phyloP scores from a whole-genome alignment of 30 jellyfish, hydroid and myxozoan species.

The Nemopilema nomurai region DNA sequence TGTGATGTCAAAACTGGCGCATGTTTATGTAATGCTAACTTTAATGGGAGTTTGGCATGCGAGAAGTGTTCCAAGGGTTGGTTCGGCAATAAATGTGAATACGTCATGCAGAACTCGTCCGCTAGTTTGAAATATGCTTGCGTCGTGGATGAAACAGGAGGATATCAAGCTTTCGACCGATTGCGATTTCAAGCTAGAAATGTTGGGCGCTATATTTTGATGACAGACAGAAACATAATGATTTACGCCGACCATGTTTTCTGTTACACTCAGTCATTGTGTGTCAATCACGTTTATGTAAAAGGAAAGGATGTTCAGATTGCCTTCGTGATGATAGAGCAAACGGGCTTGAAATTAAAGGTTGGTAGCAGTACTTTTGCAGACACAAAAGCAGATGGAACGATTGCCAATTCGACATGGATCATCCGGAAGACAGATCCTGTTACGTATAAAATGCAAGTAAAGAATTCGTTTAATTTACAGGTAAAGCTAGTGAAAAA shows the following conservation, averaged over 20 bases:
- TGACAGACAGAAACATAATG: neutral
- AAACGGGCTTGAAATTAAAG: neutral
- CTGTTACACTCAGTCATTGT: conserved; percentile 32
- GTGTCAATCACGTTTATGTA: conserved; percentile 24
- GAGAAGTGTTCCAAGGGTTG: conserved; percentile 56
- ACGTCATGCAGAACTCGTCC: conserved; percentile 2
- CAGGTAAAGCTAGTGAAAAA: neutral
- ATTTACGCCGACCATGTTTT: conserved; percentile 45
- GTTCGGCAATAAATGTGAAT: conserved; percentile 52
- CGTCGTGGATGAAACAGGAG: conserved; percentile 39
- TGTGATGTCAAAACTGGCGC: conserved; percentile 55
- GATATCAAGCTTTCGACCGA: conserved; percentile 31
- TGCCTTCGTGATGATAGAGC: neutral
- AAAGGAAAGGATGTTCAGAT: conserved; percentile 9
- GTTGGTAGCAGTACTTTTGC: neutral
- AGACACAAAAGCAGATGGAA: conserved; percentile 10
- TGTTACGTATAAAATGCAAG: neutral
- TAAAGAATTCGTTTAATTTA: conserved; percentile 3
- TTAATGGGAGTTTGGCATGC: conserved; percentile 48
- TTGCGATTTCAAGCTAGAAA: conserved; percentile 10
- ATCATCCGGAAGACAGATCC: conserved; percentile 8
- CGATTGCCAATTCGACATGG: conserved; percentile 2
- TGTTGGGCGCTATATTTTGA: conserved; percentile 42
- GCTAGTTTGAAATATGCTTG: conserved; percentile 8
- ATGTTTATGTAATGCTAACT: conserved; percentile 55